Evolutionary conservation across 1,140 invertebrate genomes (phyloP).

Genomic region (Drosophila seguyi): DNA sequence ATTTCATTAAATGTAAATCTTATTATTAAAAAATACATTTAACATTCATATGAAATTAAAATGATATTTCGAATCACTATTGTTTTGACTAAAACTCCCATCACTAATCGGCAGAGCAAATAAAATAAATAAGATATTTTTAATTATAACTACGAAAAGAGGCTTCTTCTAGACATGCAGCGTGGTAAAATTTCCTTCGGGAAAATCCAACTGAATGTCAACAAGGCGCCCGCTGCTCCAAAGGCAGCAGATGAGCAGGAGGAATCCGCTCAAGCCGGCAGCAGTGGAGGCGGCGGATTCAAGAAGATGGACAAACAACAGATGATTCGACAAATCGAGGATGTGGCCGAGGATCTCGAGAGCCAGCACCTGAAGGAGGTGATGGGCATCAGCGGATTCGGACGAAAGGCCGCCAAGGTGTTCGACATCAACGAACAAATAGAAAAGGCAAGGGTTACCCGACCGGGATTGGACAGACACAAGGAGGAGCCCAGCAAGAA

Average conservation of each 20-base stretch:
- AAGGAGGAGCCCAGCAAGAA: slow-evolving; percentile 11
- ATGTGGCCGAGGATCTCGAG: slow-evolving; percentile 90
- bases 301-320: slow-evolving; percentile 87
- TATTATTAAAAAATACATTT: too few relatives aligned
- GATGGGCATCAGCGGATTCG: slow-evolving; percentile 92
- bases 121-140: background rate
- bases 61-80: background rate
- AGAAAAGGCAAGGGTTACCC: slow-evolving; percentile 67
- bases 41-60: background rate
- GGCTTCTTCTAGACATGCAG: slow-evolving; percentile 51
- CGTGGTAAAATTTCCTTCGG: slow-evolving; percentile 87
- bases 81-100: background rate
- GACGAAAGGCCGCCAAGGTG: slow-evolving; percentile 91
- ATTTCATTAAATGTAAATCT: too few relatives aligned
- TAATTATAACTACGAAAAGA: background rate
- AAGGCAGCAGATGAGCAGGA: slow-evolving; percentile 42
- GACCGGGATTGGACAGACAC: slow-evolving; percentile 28
- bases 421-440: slow-evolving; percentile 88
- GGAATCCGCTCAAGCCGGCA: slow-evolving; percentile 12
- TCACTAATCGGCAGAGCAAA: background rate
- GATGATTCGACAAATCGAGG: slow-evolving; percentile 87
- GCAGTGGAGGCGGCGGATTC: slow-evolving; percentile 86
- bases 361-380: slow-evolving; percentile 88
- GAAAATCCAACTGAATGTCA: slow-evolving; percentile 87
- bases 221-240: slow-evolving; percentile 55